phyloP scores from a whole-genome alignment of 2,113 vertebrate species.

The Daboia siamensis region DNA sequence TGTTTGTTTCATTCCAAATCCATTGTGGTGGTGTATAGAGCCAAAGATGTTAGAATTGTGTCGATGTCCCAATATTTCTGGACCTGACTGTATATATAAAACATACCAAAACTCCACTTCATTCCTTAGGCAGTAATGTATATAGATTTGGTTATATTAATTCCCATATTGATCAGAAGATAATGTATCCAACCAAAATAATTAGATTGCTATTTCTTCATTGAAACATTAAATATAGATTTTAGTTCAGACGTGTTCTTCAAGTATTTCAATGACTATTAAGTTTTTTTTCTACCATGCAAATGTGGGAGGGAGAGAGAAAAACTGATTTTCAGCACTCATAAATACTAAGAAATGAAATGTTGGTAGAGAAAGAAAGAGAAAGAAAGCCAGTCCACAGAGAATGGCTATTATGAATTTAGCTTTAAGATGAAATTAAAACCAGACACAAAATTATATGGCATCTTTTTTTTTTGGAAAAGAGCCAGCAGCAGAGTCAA shows the following conservation, averaged over 20 bases:
- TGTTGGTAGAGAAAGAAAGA: neutral
- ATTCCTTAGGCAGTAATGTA: neutral
- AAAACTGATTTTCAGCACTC: neutral
- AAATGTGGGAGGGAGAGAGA: neutral
- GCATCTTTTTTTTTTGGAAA: neutral
- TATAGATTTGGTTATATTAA: neutral
- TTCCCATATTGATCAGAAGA: neutral
- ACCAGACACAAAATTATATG: conserved; percentile 12
- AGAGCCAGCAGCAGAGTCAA: conserved; percentile 9
- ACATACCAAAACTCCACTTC: neutral
- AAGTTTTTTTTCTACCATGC: neutral
- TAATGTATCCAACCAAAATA: neutral
- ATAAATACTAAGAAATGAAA: neutral
- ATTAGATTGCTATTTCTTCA: conserved; percentile 37
- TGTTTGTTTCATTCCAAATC: no score
- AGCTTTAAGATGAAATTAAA: conserved; percentile 24
- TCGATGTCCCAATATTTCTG: no score
- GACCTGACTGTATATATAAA: no score
- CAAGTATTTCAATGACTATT: neutral
- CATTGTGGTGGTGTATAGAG: no score
- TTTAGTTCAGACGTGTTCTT: neutral
- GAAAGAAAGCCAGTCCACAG: neutral
- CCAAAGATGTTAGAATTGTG: no score
- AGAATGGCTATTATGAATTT: neutral
- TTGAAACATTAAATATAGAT: conserved; percentile 5